Percentiles rank a stretch among this genome's conserved stretches.
Conservation (phyloP, 1,140 invertebrate genomes). For the Drosophila athabasca region DNA sequence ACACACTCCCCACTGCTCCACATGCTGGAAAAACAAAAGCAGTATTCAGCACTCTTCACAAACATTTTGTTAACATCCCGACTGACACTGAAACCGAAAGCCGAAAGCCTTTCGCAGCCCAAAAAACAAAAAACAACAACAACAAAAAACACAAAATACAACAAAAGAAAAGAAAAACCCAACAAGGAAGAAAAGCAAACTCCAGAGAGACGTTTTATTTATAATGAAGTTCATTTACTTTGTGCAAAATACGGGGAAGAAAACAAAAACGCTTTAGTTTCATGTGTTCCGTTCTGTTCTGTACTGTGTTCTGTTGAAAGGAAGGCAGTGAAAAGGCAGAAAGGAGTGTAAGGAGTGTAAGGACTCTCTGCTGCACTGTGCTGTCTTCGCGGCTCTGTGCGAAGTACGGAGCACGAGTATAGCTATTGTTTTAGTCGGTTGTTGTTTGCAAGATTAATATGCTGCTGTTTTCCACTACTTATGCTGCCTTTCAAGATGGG, state of each 20-base stretch:
- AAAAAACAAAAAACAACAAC: slow-evolving; percentile 17
- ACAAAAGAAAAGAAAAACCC: slow-evolving; percentile 11
- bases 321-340: slow-evolving; percentile 17
- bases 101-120: slow-evolving; percentile 22
- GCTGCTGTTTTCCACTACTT: slow-evolving; percentile 78
- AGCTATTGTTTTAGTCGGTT: slow-evolving; percentile 56
- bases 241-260: slow-evolving; percentile 48
- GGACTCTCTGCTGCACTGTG: slow-evolving; percentile 23
- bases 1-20: no score
- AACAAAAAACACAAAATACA: slow-evolving; percentile 16
- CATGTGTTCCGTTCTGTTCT: slow-evolving; percentile 47
- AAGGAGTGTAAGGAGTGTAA: slow-evolving; percentile 30
- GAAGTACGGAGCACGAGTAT: neutral
- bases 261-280: slow-evolving; percentile 65
- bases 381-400: slow-evolving; percentile 31
- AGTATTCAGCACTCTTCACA: neutral
- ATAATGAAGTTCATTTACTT: slow-evolving; percentile 77
- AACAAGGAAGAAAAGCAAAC: slow-evolving; percentile 9
- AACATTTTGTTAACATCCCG: slow-evolving; percentile 22
- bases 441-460: slow-evolving; percentile 73
- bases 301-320: neutral
- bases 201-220: slow-evolving; percentile 53
- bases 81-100: slow-evolving; percentile 53
- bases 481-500: slow-evolving; percentile 70
- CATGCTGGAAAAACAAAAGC: slow-evolving; percentile 1